Percentiles rank a stretch among this genome's conserved stretches.
Evolutionary conservation across 2,888 invertebrate genomes (phyloP).

Genomic region (Glyphotaelius pellucidus): DNA sequence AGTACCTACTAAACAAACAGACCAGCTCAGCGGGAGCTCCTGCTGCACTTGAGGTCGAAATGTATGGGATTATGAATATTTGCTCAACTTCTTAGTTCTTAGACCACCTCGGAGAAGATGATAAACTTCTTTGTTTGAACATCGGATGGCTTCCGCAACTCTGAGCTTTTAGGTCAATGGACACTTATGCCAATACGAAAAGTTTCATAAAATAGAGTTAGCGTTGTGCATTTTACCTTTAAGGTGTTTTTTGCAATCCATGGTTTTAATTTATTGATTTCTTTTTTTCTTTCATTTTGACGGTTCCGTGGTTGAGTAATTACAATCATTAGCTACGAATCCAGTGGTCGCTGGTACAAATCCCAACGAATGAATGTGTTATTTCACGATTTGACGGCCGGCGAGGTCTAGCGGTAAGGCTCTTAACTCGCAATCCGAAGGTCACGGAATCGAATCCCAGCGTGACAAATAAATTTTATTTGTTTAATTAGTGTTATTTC

Average conservation of each 20-base stretch:
- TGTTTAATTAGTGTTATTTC: no score
- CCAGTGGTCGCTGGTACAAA: no score
- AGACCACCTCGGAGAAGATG: not conserved
- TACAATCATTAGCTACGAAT: no score
- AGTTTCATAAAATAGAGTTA: not conserved
- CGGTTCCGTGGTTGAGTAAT: no score
- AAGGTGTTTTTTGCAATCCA: not conserved
- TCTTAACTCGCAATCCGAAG: no score
- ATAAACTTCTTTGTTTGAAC: conserved; percentile 2
- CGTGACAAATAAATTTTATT: no score
- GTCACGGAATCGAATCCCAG: no score
- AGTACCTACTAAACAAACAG: not conserved
- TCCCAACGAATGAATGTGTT: no score
- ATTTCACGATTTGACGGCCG: no score
- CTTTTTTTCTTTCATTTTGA: not conserved
- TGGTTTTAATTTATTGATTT: not conserved
- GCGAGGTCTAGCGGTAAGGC: no score
- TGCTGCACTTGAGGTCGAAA: conserved; percentile 15
- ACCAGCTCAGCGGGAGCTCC: not conserved
- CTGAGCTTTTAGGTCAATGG: not conserved
- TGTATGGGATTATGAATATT: conserved; percentile 36
- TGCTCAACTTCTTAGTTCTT: not conserved
- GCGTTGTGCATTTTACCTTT: not conserved
- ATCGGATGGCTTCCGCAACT: not conserved
- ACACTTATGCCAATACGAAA: not conserved